Evolutionary conservation across 2,888 invertebrate species (phyloP), one percentile per base, ranked within the genome.

Genomic region (Augochlorella aurata): DNA sequence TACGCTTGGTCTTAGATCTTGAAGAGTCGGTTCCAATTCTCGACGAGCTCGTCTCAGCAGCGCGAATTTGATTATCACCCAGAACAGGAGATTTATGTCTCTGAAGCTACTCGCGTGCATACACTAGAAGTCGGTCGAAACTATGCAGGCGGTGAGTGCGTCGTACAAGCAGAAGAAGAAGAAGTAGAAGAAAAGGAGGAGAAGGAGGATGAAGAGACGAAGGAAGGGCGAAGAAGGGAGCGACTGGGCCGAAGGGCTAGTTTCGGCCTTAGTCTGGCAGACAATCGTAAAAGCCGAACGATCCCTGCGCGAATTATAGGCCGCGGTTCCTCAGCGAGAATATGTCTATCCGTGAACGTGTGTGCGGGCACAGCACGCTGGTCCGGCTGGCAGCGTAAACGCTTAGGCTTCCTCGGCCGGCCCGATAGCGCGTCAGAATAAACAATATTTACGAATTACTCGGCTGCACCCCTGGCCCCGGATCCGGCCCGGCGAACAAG

Each of bases 261-360:
- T 81, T 87, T 88, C 84, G 84, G 87, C 86, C 87, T 89, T 89
- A 89, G 91, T 90, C 90, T 90, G 91, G 90, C 92, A 92, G 92
- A 93, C 93, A 93, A 93, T 93, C 93, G 93, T 93, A 93, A 93
- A 93, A 93, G 92, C 87, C 90, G 90, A 92, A 93, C 91, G 92
- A 93, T 92, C 91, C 91, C 90, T 87, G 88, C 89, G 91, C 93
- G 93, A 93, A 92, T 93, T 92, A 93, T 92, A 92, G 92, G 90
- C 91, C 92, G 89, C 89, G 92, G 90, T 90, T 89, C 89, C 87
- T 82, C 79, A 74, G 82, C 78, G 72, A 84, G 85, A 79, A 80
- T 86, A 79, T 81, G 79, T 82, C 79, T 81, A 83, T 82, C 82
- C 82, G 76, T 74, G 85, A 54, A 38, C 63, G 77, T 72, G 82